Percentiles rank a stretch among this genome's conserved stretches.
Evolutionary conservation across 2,797 vertebrate genomes (phyloP).

Genomic region (Platalea minor): DNA sequence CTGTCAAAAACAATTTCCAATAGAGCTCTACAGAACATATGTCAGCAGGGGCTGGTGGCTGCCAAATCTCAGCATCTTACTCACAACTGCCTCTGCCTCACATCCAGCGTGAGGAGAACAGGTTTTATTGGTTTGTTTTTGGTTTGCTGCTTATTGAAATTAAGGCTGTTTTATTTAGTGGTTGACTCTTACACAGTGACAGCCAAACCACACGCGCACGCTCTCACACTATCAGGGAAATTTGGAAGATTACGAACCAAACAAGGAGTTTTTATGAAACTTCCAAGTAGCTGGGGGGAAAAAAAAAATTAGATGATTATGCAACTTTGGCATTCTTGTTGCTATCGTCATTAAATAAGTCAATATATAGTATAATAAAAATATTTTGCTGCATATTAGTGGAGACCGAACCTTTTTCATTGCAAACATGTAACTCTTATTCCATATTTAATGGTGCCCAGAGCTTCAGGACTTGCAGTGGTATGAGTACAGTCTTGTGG

Average conservation of each 20-base stretch:
- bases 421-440: background rate
- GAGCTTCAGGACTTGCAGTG: background rate
- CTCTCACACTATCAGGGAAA: background rate
- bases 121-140: background rate
- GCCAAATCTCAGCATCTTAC: background rate
- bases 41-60: background rate
- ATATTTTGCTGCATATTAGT: background rate
- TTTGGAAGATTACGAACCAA: background rate
- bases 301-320: background rate
- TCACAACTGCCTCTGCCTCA: background rate
- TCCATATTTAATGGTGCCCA: background rate
- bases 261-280: background rate
- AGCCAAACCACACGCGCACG: rapidly evolving
- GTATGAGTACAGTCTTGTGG: background rate
- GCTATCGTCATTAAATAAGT: background rate
- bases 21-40: background rate
- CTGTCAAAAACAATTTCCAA: background rate
- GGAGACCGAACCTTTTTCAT: background rate
- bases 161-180: background rate
- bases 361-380: background rate
- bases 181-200: background rate
- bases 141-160: background rate
- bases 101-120: rapidly evolving
- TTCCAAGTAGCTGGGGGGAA: background rate
- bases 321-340: background rate